These are phyloP conservation scores for Girardinus metallicus DNA, from an alignment of 2,797 vertebrate genomes.

Conservation along the genomic window DNA sequence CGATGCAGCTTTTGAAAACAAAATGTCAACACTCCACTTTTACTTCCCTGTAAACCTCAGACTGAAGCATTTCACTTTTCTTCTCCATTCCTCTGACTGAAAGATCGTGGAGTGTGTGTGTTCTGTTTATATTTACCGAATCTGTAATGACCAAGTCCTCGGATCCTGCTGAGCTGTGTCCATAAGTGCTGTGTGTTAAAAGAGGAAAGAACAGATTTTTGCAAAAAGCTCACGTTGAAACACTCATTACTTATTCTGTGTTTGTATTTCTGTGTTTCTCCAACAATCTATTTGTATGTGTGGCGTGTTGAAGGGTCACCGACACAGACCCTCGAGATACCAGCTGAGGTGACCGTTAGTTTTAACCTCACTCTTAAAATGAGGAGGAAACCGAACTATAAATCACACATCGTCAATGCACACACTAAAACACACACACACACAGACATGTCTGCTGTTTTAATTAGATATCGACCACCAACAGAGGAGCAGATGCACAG, in stretches of 20 bases:
- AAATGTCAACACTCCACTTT: constrained; percentile 51
- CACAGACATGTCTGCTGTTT: constrained; percentile 55
- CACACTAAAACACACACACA: constrained; percentile 30
- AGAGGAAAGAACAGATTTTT: background rate
- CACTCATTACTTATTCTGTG: constrained; percentile 37
- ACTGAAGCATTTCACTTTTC: constrained; percentile 20
- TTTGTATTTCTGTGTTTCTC: constrained; percentile 10
- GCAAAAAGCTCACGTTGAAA: constrained; percentile 11
- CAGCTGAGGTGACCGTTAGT: constrained; percentile 64
- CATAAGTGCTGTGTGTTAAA: background rate
- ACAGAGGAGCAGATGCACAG: constrained; percentile 20
- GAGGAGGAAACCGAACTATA: constrained; percentile 54
- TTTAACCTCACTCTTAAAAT: constrained; percentile 65
- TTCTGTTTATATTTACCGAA: constrained; percentile 13
- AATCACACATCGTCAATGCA: constrained; percentile 55
- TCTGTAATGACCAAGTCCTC: constrained; percentile 3
- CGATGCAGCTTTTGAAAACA: constrained; percentile 27
- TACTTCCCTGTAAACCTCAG: constrained; percentile 38
- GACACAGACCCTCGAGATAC: constrained; percentile 56
- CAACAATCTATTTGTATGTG: constrained; percentile 13
- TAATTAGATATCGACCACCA: constrained; percentile 80
- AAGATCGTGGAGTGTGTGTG: constrained; percentile 1
- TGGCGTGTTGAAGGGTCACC: constrained; percentile 35
- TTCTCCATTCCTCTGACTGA: constrained; percentile 9
- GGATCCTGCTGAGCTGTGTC: constrained; percentile 1